Base-by-base conservation (phyloP, 2,797 vertebrate species). In the Scarus forsteni region DNA sequence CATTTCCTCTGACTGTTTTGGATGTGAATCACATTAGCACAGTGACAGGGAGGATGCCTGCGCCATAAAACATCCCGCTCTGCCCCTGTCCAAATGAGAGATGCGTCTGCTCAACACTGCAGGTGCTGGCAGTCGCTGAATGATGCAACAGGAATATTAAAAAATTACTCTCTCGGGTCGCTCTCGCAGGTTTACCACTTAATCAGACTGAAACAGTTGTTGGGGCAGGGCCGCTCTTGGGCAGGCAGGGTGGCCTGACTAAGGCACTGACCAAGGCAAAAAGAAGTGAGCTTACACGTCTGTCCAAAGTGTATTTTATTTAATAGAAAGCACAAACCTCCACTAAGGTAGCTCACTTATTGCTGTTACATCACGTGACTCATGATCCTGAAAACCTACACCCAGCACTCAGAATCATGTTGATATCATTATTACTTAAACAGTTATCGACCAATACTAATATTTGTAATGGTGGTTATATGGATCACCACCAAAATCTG, bases 1-100 rank as follows among this genome's bases (percentile, higher is more conserved):
- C 88, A 89, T 93, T 91, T 89, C 82, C 82, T 89, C 80, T 79
- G 75, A 86, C 90, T 90, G 88, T 91, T 92, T 90, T 89, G 89
- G 87, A 89, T 84, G 85, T 85, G 88, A 90, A 91, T 87, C 87
- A 87, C 91, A 93, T 91, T 92, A 93, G 86, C 85, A 72, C 86
- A 84, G 78, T 91, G 91, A 90, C 88, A 81, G 85, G 81, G 86
- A 85, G 80, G 86, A 79, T 78, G 87, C 81, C 83, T 71, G 75
- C 78, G 81, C 86, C 88, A 89, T 90, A 88, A 89, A 93, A 85
- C 88, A 91, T 86, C 82, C 81, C 60, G 71, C 88, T 84, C 85
- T 86, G 81, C 86, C 82, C 85, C 86, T 88, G 92, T 91, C 88
- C 84, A 91, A 90, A 89, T 89, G 90, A 89, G 89, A 86, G 90